These are phyloP conservation scores for Aegotheles bennettii DNA, from an alignment of 2,113 vertebrate species.

Conservation along the genomic window DNA sequence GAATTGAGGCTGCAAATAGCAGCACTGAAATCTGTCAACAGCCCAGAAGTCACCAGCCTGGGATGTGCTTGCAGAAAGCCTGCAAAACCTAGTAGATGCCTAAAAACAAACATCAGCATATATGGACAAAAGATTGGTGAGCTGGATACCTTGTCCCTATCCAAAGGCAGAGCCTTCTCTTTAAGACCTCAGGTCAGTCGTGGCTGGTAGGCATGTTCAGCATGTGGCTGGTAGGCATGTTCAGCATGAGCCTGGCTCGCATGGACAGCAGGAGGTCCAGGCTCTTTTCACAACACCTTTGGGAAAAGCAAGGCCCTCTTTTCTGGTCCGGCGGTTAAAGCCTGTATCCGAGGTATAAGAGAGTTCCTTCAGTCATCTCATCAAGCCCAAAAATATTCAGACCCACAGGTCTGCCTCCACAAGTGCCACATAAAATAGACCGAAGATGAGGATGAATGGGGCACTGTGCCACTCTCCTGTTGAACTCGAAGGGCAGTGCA, in stretches of 20 bases:
- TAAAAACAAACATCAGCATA: rapidly evolving
- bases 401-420: rapidly evolving
- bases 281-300: background rate
- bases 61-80: background rate
- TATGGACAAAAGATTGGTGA: background rate
- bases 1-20: background rate
- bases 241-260: too few species aligned
- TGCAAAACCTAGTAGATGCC: background rate
- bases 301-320: background rate
- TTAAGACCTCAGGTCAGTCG: background rate
- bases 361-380: background rate
- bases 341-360: rapidly evolving
- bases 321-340: background rate
- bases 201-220: too few species aligned
- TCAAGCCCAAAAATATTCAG: background rate
- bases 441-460: background rate
- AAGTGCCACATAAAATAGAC: background rate
- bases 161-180: background rate
- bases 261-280: background rate
- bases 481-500: background rate
- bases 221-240: too few species aligned
- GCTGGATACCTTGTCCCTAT: background rate
- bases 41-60: background rate
- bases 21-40: background rate
- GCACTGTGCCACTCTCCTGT: background rate